Percentiles rank a stretch among this genome's conserved stretches.
Evolutionary conservation across 2,113 vertebrate genomes (phyloP).

Genomic region (Callorhinus ursinus): DNA sequence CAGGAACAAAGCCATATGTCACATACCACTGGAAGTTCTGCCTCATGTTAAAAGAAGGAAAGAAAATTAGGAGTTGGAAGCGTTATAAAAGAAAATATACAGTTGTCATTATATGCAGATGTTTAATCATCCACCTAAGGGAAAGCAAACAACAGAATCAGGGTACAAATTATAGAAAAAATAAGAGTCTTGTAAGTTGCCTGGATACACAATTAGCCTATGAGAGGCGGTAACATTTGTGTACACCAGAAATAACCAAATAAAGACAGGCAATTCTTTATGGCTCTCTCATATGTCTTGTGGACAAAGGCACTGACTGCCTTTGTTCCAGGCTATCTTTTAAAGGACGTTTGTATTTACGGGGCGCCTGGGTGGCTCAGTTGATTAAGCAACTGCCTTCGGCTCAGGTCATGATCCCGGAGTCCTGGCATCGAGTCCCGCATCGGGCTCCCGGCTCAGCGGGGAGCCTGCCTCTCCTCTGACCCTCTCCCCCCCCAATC

Average conservation of each 20-base stretch:
- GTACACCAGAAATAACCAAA: background rate
- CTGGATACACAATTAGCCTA: background rate
- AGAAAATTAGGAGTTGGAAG: background rate
- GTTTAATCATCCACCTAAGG: background rate
- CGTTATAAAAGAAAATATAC: background rate
- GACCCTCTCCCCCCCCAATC: too few relatives aligned
- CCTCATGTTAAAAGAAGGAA: background rate
- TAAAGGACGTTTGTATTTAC: background rate
- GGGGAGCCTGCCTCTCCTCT: too few relatives aligned
- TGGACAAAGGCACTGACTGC: background rate
- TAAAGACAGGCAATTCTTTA: background rate
- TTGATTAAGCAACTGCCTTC: too few relatives aligned
- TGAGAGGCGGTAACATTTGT: background rate
- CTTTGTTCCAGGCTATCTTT: background rate
- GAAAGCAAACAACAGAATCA: background rate
- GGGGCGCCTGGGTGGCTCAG: too few relatives aligned
- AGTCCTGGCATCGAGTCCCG: too few relatives aligned
- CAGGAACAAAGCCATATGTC: background rate
- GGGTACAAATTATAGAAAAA: background rate
- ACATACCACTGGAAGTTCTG: background rate
- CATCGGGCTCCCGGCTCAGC: too few relatives aligned
- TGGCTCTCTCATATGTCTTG: background rate
- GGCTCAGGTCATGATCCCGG: too few relatives aligned
- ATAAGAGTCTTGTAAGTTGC: background rate
- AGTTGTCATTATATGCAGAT: background rate